Conservation (phyloP, 2,113 vertebrate genomes). For the Onychostruthus taczanowskii region DNA sequence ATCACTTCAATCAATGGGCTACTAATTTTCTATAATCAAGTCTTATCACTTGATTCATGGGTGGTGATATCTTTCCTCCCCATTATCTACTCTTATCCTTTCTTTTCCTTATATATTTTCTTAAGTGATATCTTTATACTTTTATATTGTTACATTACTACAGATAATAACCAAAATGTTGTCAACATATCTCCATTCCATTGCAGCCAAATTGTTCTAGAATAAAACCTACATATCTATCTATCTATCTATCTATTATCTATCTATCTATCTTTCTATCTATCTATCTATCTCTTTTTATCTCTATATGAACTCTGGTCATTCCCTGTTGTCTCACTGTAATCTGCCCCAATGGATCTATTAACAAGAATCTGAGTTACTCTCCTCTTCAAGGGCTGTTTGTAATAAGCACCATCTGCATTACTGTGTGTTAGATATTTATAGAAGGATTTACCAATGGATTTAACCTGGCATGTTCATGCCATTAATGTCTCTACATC, state of each 20-base stretch:
- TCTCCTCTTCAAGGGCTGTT: neutral
- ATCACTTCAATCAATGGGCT: rapidly evolving
- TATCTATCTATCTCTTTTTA: neutral
- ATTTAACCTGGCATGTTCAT: neutral
- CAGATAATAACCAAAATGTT: neutral
- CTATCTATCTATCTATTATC: neutral
- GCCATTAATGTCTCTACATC: neutral
- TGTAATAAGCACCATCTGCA: neutral
- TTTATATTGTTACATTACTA: neutral
- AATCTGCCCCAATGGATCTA: neutral
- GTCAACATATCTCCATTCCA: neutral
- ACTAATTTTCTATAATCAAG: neutral
- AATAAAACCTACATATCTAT: neutral
- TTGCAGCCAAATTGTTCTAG: neutral
- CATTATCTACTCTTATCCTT: neutral
- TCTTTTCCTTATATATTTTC: neutral
- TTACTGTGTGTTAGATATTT: neutral
- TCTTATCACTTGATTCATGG: neutral
- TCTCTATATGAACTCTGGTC: neutral
- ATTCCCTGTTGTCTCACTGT: neutral
- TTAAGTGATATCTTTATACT: neutral
- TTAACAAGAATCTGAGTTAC: neutral
- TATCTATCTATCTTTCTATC: neutral
- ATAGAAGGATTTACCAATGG: neutral
- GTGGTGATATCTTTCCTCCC: neutral